These are phyloP conservation scores for Nipponia nippon DNA, from an alignment of 2,113 vertebrate species.

Conservation along the genomic window DNA sequence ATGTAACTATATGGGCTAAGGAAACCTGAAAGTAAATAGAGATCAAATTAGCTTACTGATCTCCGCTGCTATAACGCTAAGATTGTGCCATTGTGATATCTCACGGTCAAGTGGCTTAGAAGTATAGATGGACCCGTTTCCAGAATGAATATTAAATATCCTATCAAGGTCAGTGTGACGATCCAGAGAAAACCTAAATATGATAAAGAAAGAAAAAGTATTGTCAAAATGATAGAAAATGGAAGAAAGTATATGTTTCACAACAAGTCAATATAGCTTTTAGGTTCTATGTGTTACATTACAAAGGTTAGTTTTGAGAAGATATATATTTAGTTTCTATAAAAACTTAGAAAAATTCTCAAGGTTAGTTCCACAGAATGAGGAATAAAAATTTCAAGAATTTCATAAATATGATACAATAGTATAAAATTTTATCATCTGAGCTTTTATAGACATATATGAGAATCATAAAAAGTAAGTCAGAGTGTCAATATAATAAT, in stretches of 20 bases:
- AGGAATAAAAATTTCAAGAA: not conserved
- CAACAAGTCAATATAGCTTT: not conserved
- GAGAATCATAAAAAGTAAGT: not conserved
- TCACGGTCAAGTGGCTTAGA: constrained; percentile 82
- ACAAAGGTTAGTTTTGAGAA: not conserved
- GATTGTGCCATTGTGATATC: constrained; percentile 82
- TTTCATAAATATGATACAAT: not conserved
- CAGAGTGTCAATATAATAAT: not conserved
- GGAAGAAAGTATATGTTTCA: not conserved
- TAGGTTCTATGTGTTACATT: not conserved
- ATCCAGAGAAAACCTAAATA: constrained; percentile 78
- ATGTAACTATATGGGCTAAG: not conserved
- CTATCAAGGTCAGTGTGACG: constrained; percentile 84
- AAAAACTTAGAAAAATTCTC: not conserved
- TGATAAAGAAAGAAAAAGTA: not conserved
- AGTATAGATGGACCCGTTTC: constrained; percentile 82
- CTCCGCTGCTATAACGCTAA: constrained; percentile 81
- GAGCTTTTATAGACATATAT: not conserved
- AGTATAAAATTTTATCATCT: not conserved
- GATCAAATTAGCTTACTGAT: constrained; percentile 74
- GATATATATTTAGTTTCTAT: not conserved
- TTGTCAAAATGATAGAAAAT: not conserved
- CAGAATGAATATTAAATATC: constrained; percentile 83
- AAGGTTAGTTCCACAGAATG: not conserved
- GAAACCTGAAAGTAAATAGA: not conserved